phyloP scores from a whole-genome alignment of 2,797 vertebrate species.

The Myotis planiceps region DNA sequence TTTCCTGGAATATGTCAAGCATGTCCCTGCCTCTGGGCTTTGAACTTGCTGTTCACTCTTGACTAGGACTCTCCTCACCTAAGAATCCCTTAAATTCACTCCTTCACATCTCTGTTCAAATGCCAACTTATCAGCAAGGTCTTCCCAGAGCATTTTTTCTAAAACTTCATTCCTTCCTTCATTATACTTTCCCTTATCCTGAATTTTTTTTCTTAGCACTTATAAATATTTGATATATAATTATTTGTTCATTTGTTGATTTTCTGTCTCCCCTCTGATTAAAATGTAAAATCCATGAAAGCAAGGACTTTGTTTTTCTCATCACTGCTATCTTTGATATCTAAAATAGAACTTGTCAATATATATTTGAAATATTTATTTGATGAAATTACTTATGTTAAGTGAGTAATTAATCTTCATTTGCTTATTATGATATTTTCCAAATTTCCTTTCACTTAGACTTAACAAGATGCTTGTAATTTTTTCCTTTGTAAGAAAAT shows the following conservation, averaged over 20 bases:
- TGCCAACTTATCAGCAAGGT: not conserved
- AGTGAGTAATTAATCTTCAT: not conserved
- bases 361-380: conserved; percentile 38
- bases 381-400: conserved; percentile 3
- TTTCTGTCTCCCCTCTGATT: not conserved
- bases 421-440: not conserved
- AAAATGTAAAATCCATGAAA: not conserved
- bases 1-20: not conserved
- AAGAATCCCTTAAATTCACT: not conserved
- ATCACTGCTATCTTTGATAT: not conserved
- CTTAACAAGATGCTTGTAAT: not conserved
- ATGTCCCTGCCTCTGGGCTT: not conserved
- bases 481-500: conserved; percentile 13
- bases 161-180: not conserved
- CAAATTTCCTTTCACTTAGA: conserved; percentile 15
- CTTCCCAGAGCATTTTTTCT: not conserved
- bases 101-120: not conserved
- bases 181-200: not conserved
- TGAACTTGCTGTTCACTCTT: not conserved
- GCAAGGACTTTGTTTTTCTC: not conserved
- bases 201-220: not conserved
- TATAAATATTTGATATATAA: not conserved
- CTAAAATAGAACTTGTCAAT: not conserved
- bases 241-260: not conserved
- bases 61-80: not conserved